Percentiles rank a stretch among this genome's conserved stretches.
Evolutionary conservation across 2,113 vertebrate genomes (phyloP).

Genomic region (Entosphenus tridentatus): DNA sequence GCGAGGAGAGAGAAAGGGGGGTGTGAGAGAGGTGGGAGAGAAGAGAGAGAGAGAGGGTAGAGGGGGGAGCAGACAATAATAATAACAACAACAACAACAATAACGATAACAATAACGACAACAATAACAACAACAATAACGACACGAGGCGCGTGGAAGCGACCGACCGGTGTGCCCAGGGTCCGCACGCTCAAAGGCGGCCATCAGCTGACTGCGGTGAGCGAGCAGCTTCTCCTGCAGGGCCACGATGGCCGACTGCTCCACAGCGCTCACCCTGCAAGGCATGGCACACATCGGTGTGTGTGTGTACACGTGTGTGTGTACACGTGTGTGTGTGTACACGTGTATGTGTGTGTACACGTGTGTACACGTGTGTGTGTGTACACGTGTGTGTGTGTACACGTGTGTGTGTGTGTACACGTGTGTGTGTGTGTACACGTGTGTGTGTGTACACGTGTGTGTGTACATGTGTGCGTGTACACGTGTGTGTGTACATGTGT

Average conservation of each 20-base stretch:
- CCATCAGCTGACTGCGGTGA: constrained; percentile 42
- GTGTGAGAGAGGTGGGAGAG: too few species aligned
- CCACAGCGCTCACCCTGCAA: constrained; percentile 41
- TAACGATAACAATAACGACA: too few species aligned
- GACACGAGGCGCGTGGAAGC: too few species aligned
- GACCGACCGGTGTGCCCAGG: constrained; percentile 29
- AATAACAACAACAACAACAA: too few species aligned
- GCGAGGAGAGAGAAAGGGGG: too few species aligned
- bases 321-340: neutral
- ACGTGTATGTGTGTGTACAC: neutral
- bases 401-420: neutral
- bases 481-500: neutral
- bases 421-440: neutral
- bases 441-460: neutral
- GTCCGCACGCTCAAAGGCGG: constrained; percentile 40
- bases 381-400: neutral
- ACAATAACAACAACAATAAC: too few species aligned
- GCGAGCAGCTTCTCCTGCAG: constrained; percentile 56
- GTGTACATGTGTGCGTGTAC: neutral
- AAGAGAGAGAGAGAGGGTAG: too few species aligned
- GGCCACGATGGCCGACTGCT: constrained; percentile 47
- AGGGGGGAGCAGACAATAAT: too few species aligned
- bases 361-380: neutral
- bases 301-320: neutral
- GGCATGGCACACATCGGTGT: constrained; percentile 1